Evolutionary conservation across 2,113 vertebrate genomes (phyloP).

Genomic region (Catharus minimus): DNA sequence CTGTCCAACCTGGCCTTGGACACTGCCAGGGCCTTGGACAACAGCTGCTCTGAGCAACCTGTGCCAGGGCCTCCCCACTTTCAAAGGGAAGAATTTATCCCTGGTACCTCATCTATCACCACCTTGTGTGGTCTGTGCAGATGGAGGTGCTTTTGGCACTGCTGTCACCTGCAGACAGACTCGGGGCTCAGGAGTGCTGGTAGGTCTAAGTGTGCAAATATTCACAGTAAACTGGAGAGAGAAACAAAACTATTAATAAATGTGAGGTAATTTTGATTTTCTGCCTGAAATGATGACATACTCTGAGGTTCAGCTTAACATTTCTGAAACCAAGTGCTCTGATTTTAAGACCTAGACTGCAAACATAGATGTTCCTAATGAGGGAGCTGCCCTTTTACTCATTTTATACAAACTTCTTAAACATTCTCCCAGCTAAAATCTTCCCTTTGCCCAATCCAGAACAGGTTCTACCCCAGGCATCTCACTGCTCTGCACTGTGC

Average conservation of each 20-base stretch:
- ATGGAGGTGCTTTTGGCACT: not conserved
- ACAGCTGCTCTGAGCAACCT: not conserved
- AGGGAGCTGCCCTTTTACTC: not conserved
- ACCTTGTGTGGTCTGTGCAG: not conserved
- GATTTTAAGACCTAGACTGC: not conserved
- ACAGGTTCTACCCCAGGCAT: not conserved
- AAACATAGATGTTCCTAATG: not conserved
- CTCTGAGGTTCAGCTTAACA: not conserved
- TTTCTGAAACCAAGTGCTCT: not conserved
- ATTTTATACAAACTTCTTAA: not conserved
- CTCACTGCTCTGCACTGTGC: not conserved
- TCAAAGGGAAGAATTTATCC: not conserved
- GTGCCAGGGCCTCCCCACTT: not conserved
- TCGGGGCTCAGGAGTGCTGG: not conserved
- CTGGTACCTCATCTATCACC: not conserved
- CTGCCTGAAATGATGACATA: not conserved
- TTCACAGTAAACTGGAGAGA: not conserved
- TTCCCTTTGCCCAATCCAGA: not conserved
- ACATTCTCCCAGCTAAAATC: not conserved
- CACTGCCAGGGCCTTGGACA: not conserved
- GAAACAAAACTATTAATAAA: not conserved
- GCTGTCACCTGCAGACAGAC: not conserved
- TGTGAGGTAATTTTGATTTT: not conserved
- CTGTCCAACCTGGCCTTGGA: rapidly evolving
- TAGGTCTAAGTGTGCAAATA: not conserved